phyloP scores from a whole-genome alignment of 2,888 invertebrate genomes.

The Pinctada fucata region DNA sequence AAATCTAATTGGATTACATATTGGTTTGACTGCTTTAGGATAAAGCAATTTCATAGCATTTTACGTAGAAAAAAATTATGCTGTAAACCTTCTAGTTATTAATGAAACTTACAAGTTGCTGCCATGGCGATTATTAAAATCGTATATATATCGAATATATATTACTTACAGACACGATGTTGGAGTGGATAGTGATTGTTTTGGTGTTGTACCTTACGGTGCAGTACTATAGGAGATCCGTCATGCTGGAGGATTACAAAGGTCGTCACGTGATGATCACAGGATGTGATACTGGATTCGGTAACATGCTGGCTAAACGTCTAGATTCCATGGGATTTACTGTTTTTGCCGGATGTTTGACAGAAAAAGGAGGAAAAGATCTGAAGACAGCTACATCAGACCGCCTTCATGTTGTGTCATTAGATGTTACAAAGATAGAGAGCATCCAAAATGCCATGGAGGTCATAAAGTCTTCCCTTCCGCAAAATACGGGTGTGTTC shows the following conservation, averaged over 20 bases:
- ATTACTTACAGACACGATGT: too few relatives aligned
- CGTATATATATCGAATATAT: too few relatives aligned
- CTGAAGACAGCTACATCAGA: slow-evolving; percentile 44
- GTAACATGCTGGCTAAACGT: slow-evolving; percentile 55
- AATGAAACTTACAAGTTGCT: too few relatives aligned
- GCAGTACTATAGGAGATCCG: too few relatives aligned
- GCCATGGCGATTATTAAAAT: too few relatives aligned
- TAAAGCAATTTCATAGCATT: too few relatives aligned
- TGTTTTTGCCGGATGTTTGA: slow-evolving; percentile 61
- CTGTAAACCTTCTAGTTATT: too few relatives aligned
- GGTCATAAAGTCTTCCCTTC: slow-evolving; percentile 44
- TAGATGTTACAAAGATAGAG: slow-evolving; percentile 54
- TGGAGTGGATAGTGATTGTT: too few relatives aligned
- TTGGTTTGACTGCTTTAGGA: too few relatives aligned
- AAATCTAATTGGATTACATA: too few relatives aligned
- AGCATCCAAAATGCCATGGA: slow-evolving; percentile 44
- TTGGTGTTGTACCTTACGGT: too few relatives aligned
- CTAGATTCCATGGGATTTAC: slow-evolving; percentile 56
- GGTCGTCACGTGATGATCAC: slow-evolving; percentile 63
- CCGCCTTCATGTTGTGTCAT: slow-evolving; percentile 38
- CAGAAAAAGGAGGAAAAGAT: slow-evolving; percentile 46
- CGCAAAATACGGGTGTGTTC: slow-evolving; percentile 49
- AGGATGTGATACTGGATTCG: slow-evolving; percentile 69
- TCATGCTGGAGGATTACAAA: slow-evolving; percentile 40
- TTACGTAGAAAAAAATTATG: too few relatives aligned